Conservation (phyloP, 2,888 invertebrate species). For the Tigriopus californicus region DNA sequence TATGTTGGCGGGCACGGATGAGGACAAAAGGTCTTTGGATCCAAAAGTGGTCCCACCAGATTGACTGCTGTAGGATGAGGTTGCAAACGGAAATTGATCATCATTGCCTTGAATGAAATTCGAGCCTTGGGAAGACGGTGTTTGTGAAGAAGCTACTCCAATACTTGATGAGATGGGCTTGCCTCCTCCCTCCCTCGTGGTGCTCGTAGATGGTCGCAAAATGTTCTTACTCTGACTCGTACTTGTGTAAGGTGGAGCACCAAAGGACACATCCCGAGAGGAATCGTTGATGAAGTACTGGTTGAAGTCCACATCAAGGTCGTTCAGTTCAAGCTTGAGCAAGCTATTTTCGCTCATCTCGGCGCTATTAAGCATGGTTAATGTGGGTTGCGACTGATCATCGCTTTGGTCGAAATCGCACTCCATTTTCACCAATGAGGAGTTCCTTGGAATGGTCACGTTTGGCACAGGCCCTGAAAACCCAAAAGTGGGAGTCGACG, state of each 20-base stretch:
- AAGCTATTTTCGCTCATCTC: too few species aligned
- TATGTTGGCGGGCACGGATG: conserved; percentile 4
- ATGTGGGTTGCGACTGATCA: not conserved
- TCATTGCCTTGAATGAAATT: too few species aligned
- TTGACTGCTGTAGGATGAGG: too few species aligned
- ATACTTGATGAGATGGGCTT: not conserved
- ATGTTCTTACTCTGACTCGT: not conserved
- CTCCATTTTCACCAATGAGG: conserved; percentile 4
- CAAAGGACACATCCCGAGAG: not conserved
- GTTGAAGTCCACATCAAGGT: not conserved
- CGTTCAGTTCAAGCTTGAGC: not conserved
- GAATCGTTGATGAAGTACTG: not conserved
- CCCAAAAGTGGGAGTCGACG: too few species aligned
- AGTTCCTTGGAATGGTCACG: not conserved
- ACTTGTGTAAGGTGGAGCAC: too few species aligned
- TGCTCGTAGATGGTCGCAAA: not conserved
- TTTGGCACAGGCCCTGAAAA: too few species aligned
- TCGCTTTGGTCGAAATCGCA: not conserved
- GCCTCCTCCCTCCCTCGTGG: not conserved
- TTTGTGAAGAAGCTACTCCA: not conserved
- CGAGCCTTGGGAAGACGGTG: not conserved
- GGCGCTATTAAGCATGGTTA: not conserved
- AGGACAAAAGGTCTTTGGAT: conserved; percentile 1
- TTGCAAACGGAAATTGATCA: too few species aligned
- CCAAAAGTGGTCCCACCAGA: too few species aligned